Evolutionary conservation across 2,797 vertebrate species (phyloP), one percentile per base, ranked within the genome.

Genomic region (Syngnathus acus): DNA sequence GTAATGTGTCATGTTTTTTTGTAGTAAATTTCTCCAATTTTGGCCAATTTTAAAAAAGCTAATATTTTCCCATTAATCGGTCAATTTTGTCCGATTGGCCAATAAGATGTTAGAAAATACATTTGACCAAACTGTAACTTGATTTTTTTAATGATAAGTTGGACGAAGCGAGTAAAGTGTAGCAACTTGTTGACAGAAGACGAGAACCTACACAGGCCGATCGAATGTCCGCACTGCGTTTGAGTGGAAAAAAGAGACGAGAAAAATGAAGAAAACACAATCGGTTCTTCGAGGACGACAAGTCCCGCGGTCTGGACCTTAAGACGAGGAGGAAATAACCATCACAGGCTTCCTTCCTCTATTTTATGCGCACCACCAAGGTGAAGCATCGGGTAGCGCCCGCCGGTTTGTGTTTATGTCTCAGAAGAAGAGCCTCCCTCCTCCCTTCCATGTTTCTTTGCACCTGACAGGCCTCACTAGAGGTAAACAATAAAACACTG

Each of bases 391-490:
- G 42, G 76, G 68, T 67, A 70, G 53, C 73, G 76, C 80, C 69
- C 37, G 14, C 32, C 4, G 32, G 32, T 32, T 32, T 66, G 65
- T 69, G 67, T 80, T 77, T 54, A 59, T 37, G 72, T 78, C 73
- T 77, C 70, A 66, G 26, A 64, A 81, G 75, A 26, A 58, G 67
- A 61, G 65, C 45, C 58, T 55, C 66, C 74, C 70, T 42, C 62
- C 48, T 37, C 45, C 58, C 72, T 55, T 82, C 39, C 19, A 19
- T 60, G 54, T 57, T 58, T 58, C 55, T 58, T 38, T 1, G 1
- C 48, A 21, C 77, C 72, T 82, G 80, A 78, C 82, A 75, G 72
- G 72, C 73, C 78, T 68, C 72, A 72, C 65, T 69, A 67, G 54
- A 54, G 42, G 50, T 54, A 26, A 54, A 65, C n/a, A 55, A 65